phyloP scores from a whole-genome alignment of 2,888 invertebrate species.

The Cantharis lateralis region DNA sequence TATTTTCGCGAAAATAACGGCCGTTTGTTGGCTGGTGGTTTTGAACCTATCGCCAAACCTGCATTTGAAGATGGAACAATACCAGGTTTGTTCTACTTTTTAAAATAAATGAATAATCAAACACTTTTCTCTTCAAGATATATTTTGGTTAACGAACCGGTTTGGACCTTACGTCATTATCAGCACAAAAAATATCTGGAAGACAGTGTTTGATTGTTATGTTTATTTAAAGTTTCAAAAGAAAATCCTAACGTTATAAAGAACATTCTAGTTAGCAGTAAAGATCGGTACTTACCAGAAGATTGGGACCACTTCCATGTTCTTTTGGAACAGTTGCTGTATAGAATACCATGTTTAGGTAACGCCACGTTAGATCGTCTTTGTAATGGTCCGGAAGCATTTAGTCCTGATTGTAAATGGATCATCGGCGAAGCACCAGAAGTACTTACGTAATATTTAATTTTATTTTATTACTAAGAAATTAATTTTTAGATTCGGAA shows the following conservation, averaged over 20 bases:
- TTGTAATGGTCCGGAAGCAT: constrained; percentile 90
- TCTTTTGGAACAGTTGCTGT: constrained; percentile 81
- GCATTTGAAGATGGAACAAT: constrained; percentile 79
- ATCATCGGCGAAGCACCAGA: constrained; percentile 94
- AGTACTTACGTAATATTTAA: constrained; percentile 57
- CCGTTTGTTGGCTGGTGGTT: constrained; percentile 85
- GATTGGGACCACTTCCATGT: constrained; percentile 98
- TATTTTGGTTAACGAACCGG: too few species aligned
- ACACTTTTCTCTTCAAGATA: too few species aligned
- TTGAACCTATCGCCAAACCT: constrained; percentile 89
- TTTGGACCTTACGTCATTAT: too few species aligned
- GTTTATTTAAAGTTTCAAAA: too few species aligned
- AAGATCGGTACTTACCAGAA: constrained; percentile 73
- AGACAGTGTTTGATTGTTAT: too few species aligned
- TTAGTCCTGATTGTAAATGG: constrained; percentile 96
- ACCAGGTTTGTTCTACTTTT: constrained; percentile 56
- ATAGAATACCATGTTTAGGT: constrained; percentile 79
- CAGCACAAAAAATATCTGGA: too few species aligned
- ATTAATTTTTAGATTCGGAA: constrained; percentile 68
- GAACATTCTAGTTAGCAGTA: constrained; percentile 59
- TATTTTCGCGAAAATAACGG: constrained; percentile 87
- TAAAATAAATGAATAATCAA: background rate
- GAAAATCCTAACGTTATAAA: background rate
- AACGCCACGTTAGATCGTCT: constrained; percentile 78
- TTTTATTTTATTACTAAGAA: background rate